Conservation (phyloP, 2,797 vertebrate species). For the Ceryle rudis region DNA sequence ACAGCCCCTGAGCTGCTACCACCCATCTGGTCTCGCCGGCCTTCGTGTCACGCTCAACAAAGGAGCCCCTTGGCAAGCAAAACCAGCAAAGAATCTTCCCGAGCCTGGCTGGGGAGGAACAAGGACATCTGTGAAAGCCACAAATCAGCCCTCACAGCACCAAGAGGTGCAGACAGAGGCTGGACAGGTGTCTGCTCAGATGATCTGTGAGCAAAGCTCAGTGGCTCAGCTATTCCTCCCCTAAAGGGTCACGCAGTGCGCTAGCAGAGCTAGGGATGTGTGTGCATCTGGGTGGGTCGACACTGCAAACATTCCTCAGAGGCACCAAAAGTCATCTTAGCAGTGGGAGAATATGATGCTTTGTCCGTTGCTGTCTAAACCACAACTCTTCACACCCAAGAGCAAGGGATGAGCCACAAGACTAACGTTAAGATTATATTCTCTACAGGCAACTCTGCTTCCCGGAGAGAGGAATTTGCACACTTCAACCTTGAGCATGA, state of each 20-base stretch:
- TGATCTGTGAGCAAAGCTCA: not conserved
- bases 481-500: not conserved
- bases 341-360: not conserved
- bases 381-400: not conserved
- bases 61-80: not conserved
- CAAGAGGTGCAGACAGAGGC: not conserved
- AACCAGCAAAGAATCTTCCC: accelerated
- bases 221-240: not conserved
- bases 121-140: not conserved
- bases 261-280: not conserved
- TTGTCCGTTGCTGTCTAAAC: not conserved
- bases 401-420: not conserved
- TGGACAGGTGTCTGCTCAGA: not conserved
- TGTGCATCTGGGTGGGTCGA: accelerated
- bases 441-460: not conserved
- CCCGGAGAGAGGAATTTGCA: not conserved
- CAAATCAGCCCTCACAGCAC: not conserved
- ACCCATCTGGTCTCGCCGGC: accelerated
- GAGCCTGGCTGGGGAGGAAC: not conserved
- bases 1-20: not conserved
- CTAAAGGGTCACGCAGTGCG: accelerated
- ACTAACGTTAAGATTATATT: not conserved
- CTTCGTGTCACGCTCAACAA: accelerated
- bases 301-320: not conserved
- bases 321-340: not conserved